phyloP scores from a whole-genome alignment of 2,888 invertebrate genomes.

The Tineola bisselliella region DNA sequence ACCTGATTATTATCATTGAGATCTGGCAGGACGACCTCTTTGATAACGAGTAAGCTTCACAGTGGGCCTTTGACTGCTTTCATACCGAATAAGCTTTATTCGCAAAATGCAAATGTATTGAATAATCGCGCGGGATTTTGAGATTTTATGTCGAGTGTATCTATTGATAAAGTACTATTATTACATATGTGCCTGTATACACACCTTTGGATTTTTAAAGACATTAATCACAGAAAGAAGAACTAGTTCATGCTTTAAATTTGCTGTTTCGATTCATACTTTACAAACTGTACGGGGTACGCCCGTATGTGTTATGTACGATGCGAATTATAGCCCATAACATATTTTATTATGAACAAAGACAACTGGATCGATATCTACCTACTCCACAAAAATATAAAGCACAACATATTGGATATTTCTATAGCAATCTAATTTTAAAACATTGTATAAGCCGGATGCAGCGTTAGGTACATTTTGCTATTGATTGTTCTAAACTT shows the following conservation, averaged over 20 bases:
- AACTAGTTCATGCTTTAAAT: no score
- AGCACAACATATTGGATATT: no score
- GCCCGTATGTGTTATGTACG: no score
- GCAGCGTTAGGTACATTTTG: neutral
- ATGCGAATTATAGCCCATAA: no score
- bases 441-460: neutral
- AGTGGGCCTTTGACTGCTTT: slow-evolving; percentile 1
- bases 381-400: no score
- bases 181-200: neutral
- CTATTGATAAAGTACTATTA: neutral
- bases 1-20: slow-evolving; percentile 2
- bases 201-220: no score
- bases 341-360: no score
- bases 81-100: slow-evolving; percentile 1
- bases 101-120: neutral
- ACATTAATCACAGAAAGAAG: no score
- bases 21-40: slow-evolving; percentile 2
- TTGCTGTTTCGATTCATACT: no score
- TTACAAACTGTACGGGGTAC: no score
- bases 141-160: neutral
- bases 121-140: neutral
- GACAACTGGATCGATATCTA: no score
- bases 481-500: slow-evolving; percentile 11
- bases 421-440: neutral
- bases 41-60: neutral